Evolutionary conservation across 2,797 vertebrate species (phyloP).

Genomic region (Tragelaphus eurycerus): DNA sequence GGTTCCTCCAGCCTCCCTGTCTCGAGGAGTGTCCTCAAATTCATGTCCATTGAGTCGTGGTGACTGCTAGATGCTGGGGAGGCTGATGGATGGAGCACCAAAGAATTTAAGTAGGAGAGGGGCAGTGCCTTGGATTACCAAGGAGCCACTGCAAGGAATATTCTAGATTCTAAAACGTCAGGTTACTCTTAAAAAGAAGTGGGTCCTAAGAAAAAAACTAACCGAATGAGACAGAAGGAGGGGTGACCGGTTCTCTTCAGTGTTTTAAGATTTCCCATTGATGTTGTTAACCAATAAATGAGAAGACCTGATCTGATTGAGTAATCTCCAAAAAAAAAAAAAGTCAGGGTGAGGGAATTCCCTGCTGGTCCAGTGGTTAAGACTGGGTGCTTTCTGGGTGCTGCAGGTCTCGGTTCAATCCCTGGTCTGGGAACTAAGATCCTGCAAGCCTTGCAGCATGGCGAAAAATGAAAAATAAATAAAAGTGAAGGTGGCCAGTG

Average conservation of each 20-base stretch:
- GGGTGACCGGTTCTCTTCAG: background rate
- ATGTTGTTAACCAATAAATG: background rate
- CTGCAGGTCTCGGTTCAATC: background rate
- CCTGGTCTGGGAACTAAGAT: background rate
- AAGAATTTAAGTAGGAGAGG: background rate
- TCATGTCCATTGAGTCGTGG: background rate
- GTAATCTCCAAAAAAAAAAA: background rate
- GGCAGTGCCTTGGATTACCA: background rate
- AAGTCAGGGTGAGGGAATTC: background rate
- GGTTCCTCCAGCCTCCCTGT: background rate
- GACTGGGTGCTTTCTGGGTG: background rate
- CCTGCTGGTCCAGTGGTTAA: background rate
- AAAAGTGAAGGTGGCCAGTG: background rate
- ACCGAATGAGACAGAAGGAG: background rate
- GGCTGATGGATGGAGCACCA: background rate
- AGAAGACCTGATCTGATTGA: background rate
- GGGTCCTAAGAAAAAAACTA: background rate
- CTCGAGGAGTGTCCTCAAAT: background rate
- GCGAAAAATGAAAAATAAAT: background rate
- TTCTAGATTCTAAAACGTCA: background rate
- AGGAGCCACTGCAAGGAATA: background rate
- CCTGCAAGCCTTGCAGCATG: background rate
- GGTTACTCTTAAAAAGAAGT: background rate
- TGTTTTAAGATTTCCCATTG: background rate
- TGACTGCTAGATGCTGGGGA: background rate